These are phyloP conservation scores for Thripadectes ignobilis DNA, from an alignment of 2,797 vertebrate species.

Conservation along the genomic window DNA sequence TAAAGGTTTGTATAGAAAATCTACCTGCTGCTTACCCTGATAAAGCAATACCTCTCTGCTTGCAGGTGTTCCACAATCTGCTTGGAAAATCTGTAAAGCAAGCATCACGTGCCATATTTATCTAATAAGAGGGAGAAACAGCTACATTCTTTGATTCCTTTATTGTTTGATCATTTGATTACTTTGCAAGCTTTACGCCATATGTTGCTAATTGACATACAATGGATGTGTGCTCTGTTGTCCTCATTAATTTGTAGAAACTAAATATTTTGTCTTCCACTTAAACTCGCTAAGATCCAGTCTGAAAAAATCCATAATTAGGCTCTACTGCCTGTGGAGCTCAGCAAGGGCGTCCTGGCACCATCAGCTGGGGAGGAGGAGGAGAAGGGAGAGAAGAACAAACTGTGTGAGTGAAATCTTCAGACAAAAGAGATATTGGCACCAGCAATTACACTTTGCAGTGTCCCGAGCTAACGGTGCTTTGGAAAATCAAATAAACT, in stretches of 20 bases:
- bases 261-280: conserved; percentile 66
- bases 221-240: conserved; percentile 47
- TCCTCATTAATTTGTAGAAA: conserved; percentile 67
- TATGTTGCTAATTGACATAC: conserved; percentile 70
- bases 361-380: not conserved
- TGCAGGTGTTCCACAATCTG: conserved; percentile 77
- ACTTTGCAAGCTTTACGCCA: conserved; percentile 57
- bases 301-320: conserved; percentile 41
- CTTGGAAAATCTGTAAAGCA: conserved; percentile 38
- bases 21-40: not conserved
- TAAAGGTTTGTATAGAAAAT: not conserved
- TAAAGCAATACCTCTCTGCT: conserved; percentile 14
- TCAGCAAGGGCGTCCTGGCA: not conserved
- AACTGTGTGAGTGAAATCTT: not conserved
- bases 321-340: conserved; percentile 23
- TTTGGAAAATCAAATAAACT: conserved; percentile 2
- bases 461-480: not conserved
- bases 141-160: conserved; percentile 40
- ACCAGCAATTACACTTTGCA: conserved; percentile 14
- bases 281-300: conserved; percentile 38
- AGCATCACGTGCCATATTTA: not conserved
- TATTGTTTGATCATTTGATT: conserved; percentile 67
- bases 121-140: not conserved
- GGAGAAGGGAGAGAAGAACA: not conserved
- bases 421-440: not conserved